phyloP scores from a whole-genome alignment of 2,113 vertebrate species.

The Labeo rohita region DNA sequence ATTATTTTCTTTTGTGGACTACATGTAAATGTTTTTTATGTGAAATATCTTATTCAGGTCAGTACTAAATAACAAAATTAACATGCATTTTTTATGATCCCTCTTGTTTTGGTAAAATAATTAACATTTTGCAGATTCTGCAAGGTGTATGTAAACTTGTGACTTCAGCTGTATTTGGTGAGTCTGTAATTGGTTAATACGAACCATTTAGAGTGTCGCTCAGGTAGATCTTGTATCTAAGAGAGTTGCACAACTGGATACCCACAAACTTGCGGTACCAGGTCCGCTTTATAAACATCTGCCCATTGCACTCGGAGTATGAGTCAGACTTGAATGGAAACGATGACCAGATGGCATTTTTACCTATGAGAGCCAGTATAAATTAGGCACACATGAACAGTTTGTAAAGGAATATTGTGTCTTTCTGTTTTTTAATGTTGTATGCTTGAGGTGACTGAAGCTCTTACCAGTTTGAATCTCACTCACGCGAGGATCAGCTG shows the following conservation, averaged over 20 bases:
- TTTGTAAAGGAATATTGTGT: background rate
- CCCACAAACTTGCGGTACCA: constrained; percentile 99
- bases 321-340: constrained; percentile 88
- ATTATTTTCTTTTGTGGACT: no score
- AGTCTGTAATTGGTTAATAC: constrained; percentile 30
- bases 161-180: background rate
- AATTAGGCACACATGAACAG: background rate
- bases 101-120: no score
- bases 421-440: background rate
- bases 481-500: constrained; percentile 93
- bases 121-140: no score
- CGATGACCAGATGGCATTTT: constrained; percentile 97
- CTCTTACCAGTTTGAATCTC: constrained; percentile 89
- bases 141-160: no score
- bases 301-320: constrained; percentile 94
- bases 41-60: no score
- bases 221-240: constrained; percentile 98
- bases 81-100: no score
- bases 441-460: background rate
- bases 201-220: constrained; percentile 94
- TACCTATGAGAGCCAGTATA: constrained; percentile 74
- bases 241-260: constrained; percentile 97
- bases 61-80: no score
- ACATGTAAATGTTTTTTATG: no score
- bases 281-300: constrained; percentile 92